A percentile compares a stretch with the other conserved stretches of the same genome.
These are phyloP conservation scores for Cyrtonyx montezumae DNA, from an alignment of 2,113 vertebrate genomes.

Conservation along the genomic window DNA sequence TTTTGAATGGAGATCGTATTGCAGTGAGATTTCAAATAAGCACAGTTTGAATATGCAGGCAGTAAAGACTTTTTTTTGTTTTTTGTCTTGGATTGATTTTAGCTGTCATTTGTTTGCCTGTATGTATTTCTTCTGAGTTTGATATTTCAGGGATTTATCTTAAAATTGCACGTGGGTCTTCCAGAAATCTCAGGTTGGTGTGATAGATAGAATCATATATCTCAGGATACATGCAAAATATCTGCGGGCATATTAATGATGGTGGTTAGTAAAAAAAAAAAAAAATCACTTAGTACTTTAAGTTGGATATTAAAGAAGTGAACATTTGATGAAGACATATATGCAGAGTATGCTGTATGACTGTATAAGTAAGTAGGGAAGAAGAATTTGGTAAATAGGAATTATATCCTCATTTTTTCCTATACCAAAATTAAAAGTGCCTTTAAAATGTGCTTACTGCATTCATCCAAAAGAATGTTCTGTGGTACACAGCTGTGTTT, in stretches of 20 bases:
- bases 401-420: neutral
- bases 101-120: neutral
- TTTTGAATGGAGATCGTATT: neutral
- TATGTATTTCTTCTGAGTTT: neutral
- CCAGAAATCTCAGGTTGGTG: neutral
- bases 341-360: fast-evolving
- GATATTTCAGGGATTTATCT: neutral
- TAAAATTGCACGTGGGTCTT: neutral
- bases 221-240: neutral
- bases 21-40: neutral
- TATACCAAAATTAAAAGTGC: neutral
- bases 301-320: neutral
- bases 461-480: neutral
- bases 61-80: neutral
- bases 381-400: neutral
- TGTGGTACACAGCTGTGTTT: neutral
- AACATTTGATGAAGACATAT: neutral
- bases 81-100: neutral
- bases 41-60: neutral
- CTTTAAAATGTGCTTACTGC: neutral
- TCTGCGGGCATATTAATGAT: neutral
- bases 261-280: neutral
- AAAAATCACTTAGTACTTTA: neutral
- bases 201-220: neutral
- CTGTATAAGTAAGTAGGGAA: neutral